Evolutionary conservation across 2,113 vertebrate species (phyloP).

Genomic region (Takifugu bimaculatus): DNA sequence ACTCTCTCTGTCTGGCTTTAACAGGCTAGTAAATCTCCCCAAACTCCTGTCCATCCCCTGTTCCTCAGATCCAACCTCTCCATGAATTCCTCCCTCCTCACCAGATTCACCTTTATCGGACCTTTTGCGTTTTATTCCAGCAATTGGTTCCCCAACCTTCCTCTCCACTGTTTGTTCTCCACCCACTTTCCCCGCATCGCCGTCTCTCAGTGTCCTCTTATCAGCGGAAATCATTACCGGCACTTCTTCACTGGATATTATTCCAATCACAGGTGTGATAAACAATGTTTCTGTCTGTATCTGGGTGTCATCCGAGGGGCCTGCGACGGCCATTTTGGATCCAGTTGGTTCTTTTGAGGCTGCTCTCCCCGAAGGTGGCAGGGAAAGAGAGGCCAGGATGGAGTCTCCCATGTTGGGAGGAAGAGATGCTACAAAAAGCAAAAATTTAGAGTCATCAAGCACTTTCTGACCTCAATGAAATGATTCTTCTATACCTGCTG

Average conservation of each 20-base stretch:
- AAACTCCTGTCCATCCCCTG: neutral
- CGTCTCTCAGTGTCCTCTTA: neutral
- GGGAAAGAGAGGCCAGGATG: constrained; percentile 70
- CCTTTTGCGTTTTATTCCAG: constrained; percentile 33
- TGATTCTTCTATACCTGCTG: constrained; percentile 50
- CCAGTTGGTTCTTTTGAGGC: constrained; percentile 26
- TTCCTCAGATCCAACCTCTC: neutral
- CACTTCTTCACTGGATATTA: constrained; percentile 43
- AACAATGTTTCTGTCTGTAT: neutral
- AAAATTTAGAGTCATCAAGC: neutral
- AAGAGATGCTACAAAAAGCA: constrained; percentile 56
- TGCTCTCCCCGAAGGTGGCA: constrained; percentile 65
- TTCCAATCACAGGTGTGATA: constrained; percentile 55
- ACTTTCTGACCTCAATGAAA: neutral
- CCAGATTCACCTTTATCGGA: constrained; percentile 4
- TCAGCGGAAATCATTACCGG: constrained; percentile 22
- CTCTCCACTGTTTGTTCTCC: neutral
- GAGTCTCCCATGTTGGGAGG: constrained; percentile 68
- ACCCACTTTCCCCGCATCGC: neutral
- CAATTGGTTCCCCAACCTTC: neutral
- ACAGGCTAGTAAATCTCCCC: neutral
- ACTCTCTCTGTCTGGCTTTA: neutral
- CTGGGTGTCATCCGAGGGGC: neutral
- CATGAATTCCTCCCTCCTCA: constrained; percentile 5
- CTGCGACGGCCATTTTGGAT: neutral